These are phyloP conservation scores for Lasioglossum leucozonium DNA, from an alignment of 2,888 invertebrate genomes.

Conservation along the genomic window DNA sequence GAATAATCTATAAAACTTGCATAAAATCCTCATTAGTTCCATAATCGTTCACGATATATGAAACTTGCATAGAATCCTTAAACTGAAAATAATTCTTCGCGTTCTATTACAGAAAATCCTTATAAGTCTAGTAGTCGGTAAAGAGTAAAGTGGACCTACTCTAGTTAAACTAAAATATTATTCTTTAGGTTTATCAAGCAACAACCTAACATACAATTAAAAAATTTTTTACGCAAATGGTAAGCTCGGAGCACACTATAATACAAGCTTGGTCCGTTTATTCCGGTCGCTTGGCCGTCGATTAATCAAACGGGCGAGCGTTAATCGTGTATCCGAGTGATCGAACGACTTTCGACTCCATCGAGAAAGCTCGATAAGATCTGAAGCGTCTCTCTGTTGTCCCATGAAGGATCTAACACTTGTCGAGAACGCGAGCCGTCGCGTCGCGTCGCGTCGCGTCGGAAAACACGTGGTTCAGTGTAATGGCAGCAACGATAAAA, in stretches of 20 bases:
- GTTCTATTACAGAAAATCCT: neutral
- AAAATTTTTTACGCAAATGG: neutral
- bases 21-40: neutral
- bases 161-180: neutral
- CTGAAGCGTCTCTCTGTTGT: conserved; percentile 11
- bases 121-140: neutral
- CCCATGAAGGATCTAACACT: conserved; percentile 23
- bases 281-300: neutral
- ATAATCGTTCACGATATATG: neutral
- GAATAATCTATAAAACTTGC: no score
- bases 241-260: neutral
- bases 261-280: neutral
- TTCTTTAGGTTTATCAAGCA: neutral
- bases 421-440: neutral
- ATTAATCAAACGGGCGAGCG: neutral
- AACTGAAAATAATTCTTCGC: neutral
- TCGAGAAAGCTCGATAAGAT: conserved; percentile 36
- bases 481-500: conserved; percentile 41
- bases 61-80: neutral
- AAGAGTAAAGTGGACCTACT: neutral
- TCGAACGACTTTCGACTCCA: conserved; percentile 41
- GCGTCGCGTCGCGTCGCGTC: neutral
- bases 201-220: neutral
- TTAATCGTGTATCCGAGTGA: neutral
- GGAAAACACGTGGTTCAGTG: conserved; percentile 46